Evolutionary conservation across 1,140 invertebrate genomes (phyloP).

Genomic region (Pissodes strobi): DNA sequence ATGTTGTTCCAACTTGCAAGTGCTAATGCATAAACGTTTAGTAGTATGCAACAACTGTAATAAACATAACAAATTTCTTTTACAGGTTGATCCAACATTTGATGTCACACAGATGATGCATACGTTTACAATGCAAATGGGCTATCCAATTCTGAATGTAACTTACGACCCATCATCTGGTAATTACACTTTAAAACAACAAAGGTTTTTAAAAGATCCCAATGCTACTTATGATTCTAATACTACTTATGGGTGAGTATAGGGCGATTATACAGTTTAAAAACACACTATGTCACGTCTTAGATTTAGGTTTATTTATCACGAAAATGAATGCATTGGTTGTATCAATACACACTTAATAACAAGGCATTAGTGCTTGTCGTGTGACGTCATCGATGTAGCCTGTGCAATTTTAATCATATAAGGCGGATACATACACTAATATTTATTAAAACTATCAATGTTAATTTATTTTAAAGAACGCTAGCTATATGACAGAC

Average conservation of each 20-base stretch:
- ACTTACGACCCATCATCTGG: constrained; percentile 54
- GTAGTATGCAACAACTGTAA: no score
- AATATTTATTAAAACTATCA: no score
- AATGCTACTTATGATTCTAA: constrained; percentile 59
- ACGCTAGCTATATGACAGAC: no score
- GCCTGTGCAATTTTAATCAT: no score
- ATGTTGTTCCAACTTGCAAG: no score
- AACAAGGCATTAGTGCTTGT: no score
- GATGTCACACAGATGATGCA: constrained; percentile 80
- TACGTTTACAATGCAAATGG: constrained; percentile 93
- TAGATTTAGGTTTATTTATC: background rate
- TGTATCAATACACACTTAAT: no score
- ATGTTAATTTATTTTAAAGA: no score
- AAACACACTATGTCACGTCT: background rate
- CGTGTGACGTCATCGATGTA: no score
- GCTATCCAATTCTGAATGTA: constrained; percentile 80
- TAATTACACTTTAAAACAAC: constrained; percentile 69
- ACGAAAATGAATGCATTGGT: no score
- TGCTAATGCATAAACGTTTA: no score
- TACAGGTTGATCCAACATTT: constrained; percentile 51
- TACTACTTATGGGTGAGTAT: constrained; percentile 64
- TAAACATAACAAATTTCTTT: background rate
- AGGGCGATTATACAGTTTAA: background rate
- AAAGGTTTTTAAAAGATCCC: constrained; percentile 72
- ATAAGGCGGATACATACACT: no score